Base-by-base conservation (phyloP, 2,797 vertebrate genomes). In the Rhinophrynus dorsalis region DNA sequence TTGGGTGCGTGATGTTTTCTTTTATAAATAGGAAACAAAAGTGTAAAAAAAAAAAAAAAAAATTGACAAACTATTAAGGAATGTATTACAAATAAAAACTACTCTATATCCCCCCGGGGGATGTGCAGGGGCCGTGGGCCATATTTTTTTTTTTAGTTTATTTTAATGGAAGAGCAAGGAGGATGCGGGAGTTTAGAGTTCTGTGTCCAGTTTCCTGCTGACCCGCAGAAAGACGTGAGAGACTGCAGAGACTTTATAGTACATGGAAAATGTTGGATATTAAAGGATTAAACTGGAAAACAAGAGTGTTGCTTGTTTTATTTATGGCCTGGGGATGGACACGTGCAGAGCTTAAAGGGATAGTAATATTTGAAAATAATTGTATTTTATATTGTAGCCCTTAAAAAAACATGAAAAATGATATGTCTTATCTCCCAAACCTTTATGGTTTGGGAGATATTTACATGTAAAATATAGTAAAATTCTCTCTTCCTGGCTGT, bases 261-360 rank as follows among this genome's bases (percentile, higher is more conserved):
- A 58, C 50, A 55, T 63, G 51, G 32, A 33, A 56, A 63, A 70
- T 57, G 59, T 71, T 71, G 68, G 68, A 71, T 47, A 71, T 71
- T 71, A 71, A 71, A 71, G 68, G 52, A 56, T 63, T 71, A 63
- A 71, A 71, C 68, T 71, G 59, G 68, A 71, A 27, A n/a, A 52
- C 20, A 18, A 70, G 7, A 29, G 35, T 58, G 15, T 33, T 55
- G 4, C 12, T 55, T 32, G 17, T 2, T 17, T 45, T 7, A 30
- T 30, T 30, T 30, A 2, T 6, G 12, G 6, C 11, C 10, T n/a
- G n/a, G n/a, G n/a, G n/a, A n/a, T n/a, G n/a, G n/a, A n/a, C n/a
- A n/a, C n/a, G n/a, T n/a, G n/a, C n/a, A n/a, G n/a, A n/a, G n/a
- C n/a, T n/a, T n/a, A n/a, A n/a, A n/a, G n/a, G n/a, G n/a, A n/a